Evolutionary conservation across 1,140 invertebrate genomes (phyloP).

Genomic region (Drosophila pseudoananassae): DNA sequence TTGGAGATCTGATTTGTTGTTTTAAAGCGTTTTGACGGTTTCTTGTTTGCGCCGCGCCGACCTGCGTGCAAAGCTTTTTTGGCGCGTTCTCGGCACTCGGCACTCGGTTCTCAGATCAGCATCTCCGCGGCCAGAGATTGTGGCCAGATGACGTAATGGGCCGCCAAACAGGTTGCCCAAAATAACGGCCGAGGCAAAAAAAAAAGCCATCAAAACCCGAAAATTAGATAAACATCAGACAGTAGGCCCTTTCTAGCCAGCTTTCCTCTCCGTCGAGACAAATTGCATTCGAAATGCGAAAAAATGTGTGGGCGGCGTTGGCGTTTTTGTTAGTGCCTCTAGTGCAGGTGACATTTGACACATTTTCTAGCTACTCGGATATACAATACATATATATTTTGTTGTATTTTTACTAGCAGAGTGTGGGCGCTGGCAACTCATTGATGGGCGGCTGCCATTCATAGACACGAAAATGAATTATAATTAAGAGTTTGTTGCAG

Average conservation of each 20-base stretch:
- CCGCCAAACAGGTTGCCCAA: constrained; percentile 57
- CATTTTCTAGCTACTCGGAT: constrained; percentile 48
- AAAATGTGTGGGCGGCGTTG: constrained; percentile 15
- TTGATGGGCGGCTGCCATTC: constrained; percentile 55
- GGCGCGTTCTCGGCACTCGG: constrained; percentile 4
- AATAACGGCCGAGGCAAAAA: constrained; percentile 22
- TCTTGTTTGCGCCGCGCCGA: constrained; percentile 9
- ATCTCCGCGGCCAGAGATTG: constrained; percentile 21
- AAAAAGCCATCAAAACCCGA: neutral
- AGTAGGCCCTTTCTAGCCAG: constrained; percentile 15
- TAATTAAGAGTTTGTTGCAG: constrained; percentile 26
- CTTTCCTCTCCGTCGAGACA: neutral
- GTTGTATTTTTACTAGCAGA: constrained; percentile 15
- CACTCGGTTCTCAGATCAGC: constrained; percentile 18
- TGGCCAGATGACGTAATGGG: constrained; percentile 48
- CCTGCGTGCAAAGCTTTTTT: constrained; percentile 19
- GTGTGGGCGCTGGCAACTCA: constrained; percentile 59
- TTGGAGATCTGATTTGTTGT: constrained; percentile 47
- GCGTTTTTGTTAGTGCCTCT: constrained; percentile 12
- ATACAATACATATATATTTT: neutral
- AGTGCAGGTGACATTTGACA: constrained; percentile 64
- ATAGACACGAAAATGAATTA: constrained; percentile 36
- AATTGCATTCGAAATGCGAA: constrained; percentile 32
- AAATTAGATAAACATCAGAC: constrained; percentile 26
- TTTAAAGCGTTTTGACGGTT: constrained; percentile 28